A percentile compares a stretch with the other conserved stretches of the same genome.
Evolutionary conservation across 2,888 invertebrate genomes (phyloP).

Genomic region (Machimus rusticus): DNA sequence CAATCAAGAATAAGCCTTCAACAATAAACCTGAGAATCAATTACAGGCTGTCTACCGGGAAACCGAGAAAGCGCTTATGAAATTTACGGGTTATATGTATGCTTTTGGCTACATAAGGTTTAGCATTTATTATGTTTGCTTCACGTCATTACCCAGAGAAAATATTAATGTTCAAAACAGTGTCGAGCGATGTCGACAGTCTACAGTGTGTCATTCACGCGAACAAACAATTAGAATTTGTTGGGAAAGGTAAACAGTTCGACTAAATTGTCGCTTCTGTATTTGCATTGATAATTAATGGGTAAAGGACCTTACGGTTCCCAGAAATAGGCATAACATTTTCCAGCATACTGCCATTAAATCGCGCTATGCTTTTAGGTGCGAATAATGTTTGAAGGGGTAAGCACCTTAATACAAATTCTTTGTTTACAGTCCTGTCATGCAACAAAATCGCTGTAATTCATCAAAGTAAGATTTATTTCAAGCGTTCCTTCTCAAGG

Average conservation of each 20-base stretch:
- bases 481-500: background rate
- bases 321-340: background rate
- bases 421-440: background rate
- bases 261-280: slow-evolving; percentile 19
- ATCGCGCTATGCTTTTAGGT: background rate
- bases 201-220: background rate
- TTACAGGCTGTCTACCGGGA: background rate
- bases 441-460: background rate
- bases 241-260: slow-evolving; percentile 1
- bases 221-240: slow-evolving; percentile 16
- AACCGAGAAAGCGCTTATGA: background rate
- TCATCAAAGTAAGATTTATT: background rate
- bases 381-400: background rate
- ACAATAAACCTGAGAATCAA: background rate
- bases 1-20: background rate
- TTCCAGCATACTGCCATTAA: background rate
- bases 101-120: background rate
- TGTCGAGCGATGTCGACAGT: background rate
- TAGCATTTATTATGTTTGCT: background rate
- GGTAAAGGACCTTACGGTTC: background rate
- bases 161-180: background rate
- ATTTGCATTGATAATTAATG: slow-evolving; percentile 1
- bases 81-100: background rate
- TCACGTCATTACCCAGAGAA: background rate
- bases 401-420: background rate